Base-by-base conservation (phyloP, 2,113 vertebrate species). In the Polypterus bichir region DNA sequence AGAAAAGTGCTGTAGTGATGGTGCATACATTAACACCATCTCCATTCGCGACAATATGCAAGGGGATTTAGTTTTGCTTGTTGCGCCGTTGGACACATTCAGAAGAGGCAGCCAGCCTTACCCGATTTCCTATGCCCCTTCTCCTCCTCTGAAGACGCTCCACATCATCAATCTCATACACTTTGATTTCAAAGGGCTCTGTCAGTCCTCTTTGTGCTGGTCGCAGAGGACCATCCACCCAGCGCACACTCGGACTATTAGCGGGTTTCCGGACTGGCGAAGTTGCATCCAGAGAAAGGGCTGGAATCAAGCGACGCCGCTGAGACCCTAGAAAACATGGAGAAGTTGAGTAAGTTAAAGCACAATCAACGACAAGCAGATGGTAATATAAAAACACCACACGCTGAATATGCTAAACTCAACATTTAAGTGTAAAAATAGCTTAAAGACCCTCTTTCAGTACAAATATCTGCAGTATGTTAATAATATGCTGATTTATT, bases 81-180 rank as follows among this genome's bases (percentile, higher is more conserved):
- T 27, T n/a, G 4, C 4, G 4, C 27, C 54, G 27, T 27, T n/a
- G 54, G 54, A 27, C 27, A 27, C 27, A 27, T 27, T 27, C 27
- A 27, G 27, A 27, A 27, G 27, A 4, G 54, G 54, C 27, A 27
- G 27, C 27, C 27, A 27, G 27, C 27, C 85, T 83, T 74, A 98
- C 96, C 88, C 93, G 95, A 81, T 66, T 79, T 54, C 80, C 78
- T 7, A 73, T 81, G 7, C 83, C 86, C 27, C 27, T 27, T 59
- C 87, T 84, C 59, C 89, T 87, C 69, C 88, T 82, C 76, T 97
- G 93, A 49, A 98, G 87, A 55, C 94, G 86, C 62, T 98, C 92
- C 5, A 98, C 93, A 0, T 98, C 94, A 9, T 98, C 96, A 3
- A 98, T 98, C 70, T 98, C 94, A n/a, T 98, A 98, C 60, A 98